A percentile compares a stretch with the other conserved stretches of the same genome.
Conservation (phyloP, 2,888 invertebrate species). For the Chrysomela aeneicollis region DNA sequence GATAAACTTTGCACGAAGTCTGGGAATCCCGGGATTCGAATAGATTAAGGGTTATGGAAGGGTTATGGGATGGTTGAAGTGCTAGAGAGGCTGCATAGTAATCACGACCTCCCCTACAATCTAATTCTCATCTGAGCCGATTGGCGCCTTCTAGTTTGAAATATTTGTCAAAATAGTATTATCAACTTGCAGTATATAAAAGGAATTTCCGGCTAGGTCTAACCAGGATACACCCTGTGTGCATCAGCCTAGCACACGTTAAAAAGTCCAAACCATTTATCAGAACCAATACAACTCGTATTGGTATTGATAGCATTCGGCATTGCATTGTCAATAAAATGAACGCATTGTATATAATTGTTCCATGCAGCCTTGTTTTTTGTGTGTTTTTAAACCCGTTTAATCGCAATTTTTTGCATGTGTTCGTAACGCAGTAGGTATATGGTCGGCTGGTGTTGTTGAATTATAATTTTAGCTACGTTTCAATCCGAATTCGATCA, state of each 20-base stretch:
- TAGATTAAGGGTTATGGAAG: no score
- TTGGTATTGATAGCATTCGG: neutral
- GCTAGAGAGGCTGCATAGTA: no score
- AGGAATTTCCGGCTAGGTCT: no score
- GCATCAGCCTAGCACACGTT: neutral
- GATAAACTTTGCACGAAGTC: no score
- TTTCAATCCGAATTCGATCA: neutral
- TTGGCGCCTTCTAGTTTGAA: no score
- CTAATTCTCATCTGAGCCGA: no score
- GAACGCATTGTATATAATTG: constrained; percentile 4
- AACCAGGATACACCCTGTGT: no score
- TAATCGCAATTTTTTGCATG: constrained; percentile 5
- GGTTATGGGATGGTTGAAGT: no score
- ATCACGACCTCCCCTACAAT: no score
- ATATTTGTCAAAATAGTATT: no score
- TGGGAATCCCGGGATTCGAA: no score
- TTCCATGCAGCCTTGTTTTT: constrained; percentile 15
- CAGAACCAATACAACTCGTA: constrained; percentile 1
- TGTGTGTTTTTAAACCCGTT: constrained; percentile 8
- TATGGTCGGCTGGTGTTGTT: neutral
- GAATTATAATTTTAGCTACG: neutral
- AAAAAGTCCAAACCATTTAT: neutral
- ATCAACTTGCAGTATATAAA: no score
- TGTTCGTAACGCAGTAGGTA: neutral
- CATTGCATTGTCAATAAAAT: constrained; percentile 5